Evolutionary conservation across 2,113 vertebrate species (phyloP), one percentile per base, ranked within the genome.

Genomic region (Cinclus cinclus): DNA sequence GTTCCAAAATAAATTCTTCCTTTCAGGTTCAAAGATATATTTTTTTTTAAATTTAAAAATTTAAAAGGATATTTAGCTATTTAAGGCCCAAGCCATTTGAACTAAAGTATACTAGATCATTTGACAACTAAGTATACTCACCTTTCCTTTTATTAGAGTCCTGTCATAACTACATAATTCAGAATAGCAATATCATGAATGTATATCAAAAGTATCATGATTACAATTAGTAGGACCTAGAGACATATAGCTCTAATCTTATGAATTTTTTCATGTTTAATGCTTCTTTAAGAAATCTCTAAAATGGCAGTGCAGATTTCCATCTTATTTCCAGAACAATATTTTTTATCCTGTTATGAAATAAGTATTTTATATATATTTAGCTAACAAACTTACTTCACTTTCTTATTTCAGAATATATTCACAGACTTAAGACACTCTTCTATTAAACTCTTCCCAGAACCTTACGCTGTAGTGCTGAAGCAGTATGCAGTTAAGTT

Each of bases 251-350:
- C 39, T 74, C 33, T 77, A 91, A 82, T 93, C 33, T 65, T 76
- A 55, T 59, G 10, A 92, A 83, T 39, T 77, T 70, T 91, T 95
- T 93, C 56, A 92, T 86, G 27, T 44, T 82, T 67, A 92, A 46
- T 77, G 25, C 17, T 63, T 89, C 60, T 83, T 56, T 78, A 60
- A 95, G 71, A 92, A 91, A 62, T 37, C 20, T 49, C 77, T 67
- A 74, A 80, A 93, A 76, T 56, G 22, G 3, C 31, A 52, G 4
- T 25, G 16, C 19, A 92, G 31, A 76, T 56, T 96, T 94, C 37
- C 39, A 83, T 73, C 30, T 73, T 82, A 87, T 82, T 90, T 68
- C 39, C 31, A 89, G 44, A 93, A 69, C 24, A 83, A 56, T 53
- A 42, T 19, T 73, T 83, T 84, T 87, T 89, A 59, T 62, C 19